Base-by-base conservation (phyloP, 2,113 vertebrate genomes). In the Nesospiza acunhae region DNA sequence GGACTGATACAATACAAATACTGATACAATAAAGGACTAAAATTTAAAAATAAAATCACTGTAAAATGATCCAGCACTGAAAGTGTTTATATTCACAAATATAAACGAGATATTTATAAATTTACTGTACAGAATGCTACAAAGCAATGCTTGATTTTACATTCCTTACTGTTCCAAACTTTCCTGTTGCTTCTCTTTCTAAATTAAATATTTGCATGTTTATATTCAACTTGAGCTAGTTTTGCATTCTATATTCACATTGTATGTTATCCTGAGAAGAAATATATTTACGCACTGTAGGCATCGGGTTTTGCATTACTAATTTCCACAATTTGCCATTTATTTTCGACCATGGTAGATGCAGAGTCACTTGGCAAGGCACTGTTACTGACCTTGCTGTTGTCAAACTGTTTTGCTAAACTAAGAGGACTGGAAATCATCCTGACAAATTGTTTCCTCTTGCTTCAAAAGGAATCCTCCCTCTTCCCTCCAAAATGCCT, bases 1-100 rank as follows among this genome's bases (percentile, higher is more conserved):
- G 70, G 72, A 84, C 46, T 70, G n/a, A n/a, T n/a, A n/a, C n/a
- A n/a, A n/a, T n/a, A n/a, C n/a, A 95, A 92, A 84, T 42, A 78
- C 10, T n/a, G n/a, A 76, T 53, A 77, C 90, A 86, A 70, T 30
- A 58, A 70, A 91, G 70, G 72, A 84, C 46, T 70, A 33, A 13
- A 50, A 35, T 76, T 89, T 63, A 37, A 67, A 35, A 20, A 30
- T 33, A 46, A 74, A 70, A 35, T 30, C 17, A 60, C 17, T 2
- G 22, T 42, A 50, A 56, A 69, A 53, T 58, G 16, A 17, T 85
- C 31, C 23, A 68, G n/a, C 10, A 59, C 3, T 31, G n/a, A n/a
- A 82, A 76, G 11, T 10, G 7, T 72, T 75, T 74, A 37, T 5
- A 62, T 49, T 83, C 35, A 47, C 31, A 76, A 47, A 69, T 55